Conservation (phyloP, 2,888 invertebrate genomes). For the Aleiodes leptofemur region DNA sequence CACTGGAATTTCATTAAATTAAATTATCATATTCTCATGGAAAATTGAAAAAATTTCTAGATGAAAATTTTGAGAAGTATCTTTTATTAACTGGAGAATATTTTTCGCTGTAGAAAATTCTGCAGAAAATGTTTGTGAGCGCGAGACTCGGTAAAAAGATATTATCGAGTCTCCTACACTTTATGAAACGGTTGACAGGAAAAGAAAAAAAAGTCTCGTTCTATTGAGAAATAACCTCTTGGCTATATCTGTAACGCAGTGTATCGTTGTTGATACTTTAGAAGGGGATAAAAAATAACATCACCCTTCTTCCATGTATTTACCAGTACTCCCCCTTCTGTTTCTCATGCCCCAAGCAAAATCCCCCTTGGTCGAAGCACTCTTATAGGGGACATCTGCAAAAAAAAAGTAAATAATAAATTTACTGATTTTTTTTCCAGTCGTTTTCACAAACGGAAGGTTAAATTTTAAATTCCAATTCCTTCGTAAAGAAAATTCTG, state of each 20-base stretch:
- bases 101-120: too few relatives aligned
- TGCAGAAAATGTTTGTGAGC: too few relatives aligned
- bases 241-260: neutral
- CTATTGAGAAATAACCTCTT: conserved; percentile 1
- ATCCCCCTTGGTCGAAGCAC: neutral
- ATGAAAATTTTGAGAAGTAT: too few relatives aligned
- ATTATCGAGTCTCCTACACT: too few relatives aligned
- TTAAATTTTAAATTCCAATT: too few relatives aligned
- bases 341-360: conserved; percentile 13
- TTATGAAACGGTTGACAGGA: neutral
- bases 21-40: neutral
- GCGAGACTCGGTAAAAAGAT: too few relatives aligned
- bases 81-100: too few relatives aligned
- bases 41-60: too few relatives aligned
- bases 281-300: neutral
- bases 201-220: conserved; percentile 14
- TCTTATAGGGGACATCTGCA: too few relatives aligned
- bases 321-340: neutral
- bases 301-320: conserved; percentile 2
- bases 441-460: too few relatives aligned
- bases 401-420: neutral
- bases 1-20: conserved; percentile 13
- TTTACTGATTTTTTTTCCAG: too few relatives aligned
- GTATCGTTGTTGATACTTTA: conserved; percentile 18
- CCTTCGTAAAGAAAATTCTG: too few relatives aligned